These are phyloP conservation scores for Parambassis ranga DNA, from an alignment of 2,797 vertebrate genomes.

Conservation along the genomic window DNA sequence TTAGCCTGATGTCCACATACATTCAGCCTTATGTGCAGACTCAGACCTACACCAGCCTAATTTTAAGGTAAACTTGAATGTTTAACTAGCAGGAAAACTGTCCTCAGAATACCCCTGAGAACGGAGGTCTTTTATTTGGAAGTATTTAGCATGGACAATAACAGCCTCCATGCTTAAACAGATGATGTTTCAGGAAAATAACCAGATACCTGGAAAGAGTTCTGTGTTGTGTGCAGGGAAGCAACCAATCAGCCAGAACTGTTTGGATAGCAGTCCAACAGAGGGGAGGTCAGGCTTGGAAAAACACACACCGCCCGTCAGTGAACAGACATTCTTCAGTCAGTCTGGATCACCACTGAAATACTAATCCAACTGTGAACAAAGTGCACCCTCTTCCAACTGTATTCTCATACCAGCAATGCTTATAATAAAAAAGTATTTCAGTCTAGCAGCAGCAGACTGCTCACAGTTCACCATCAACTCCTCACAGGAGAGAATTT, in stretches of 20 bases:
- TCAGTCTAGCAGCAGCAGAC: background rate
- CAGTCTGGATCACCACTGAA: background rate
- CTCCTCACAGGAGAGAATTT: background rate
- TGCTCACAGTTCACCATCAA: background rate
- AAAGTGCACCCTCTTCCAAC: background rate
- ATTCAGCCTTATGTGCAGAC: background rate
- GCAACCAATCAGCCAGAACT: slow-evolving; percentile 29
- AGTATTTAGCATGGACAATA: background rate
- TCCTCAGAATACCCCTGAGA: background rate
- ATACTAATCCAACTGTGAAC: background rate
- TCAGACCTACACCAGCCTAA: background rate
- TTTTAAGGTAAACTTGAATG: background rate
- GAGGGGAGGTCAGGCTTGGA: slow-evolving; percentile 6
- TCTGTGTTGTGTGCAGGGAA: slow-evolving; percentile 14
- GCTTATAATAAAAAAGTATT: background rate
- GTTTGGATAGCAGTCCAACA: slow-evolving; percentile 24
- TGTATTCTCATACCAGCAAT: background rate
- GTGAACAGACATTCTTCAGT: background rate
- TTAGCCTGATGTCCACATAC: too few species aligned
- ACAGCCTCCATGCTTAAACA: background rate
- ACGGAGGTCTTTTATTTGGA: background rate
- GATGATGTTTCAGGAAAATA: slow-evolving; percentile 13
- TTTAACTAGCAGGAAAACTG: background rate
- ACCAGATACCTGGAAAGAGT: slow-evolving; percentile 19
- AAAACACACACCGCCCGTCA: slow-evolving; percentile 3